These are phyloP conservation scores for Brenthis daphne DNA, from an alignment of 2,888 invertebrate species.

Conservation along the genomic window DNA sequence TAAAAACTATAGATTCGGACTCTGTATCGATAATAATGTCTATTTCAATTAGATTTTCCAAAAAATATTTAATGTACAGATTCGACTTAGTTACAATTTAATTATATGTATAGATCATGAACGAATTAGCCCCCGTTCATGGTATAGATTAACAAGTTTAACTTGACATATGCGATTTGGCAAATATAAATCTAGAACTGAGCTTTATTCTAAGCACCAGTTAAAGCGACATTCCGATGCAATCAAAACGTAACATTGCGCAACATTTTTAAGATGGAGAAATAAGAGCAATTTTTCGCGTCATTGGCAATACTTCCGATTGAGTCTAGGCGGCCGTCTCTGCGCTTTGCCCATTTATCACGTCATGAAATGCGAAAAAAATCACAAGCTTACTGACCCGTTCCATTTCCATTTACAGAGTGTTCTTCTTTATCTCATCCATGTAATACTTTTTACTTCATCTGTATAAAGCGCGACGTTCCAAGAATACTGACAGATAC, in stretches of 20 bases:
- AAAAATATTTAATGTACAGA: no score
- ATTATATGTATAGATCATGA: no score
- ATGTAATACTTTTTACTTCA: slow-evolving; percentile 58
- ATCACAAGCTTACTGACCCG: slow-evolving; percentile 70
- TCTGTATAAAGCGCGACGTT: slow-evolving; percentile 32
- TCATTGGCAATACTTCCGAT: slow-evolving; percentile 66
- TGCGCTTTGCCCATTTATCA: slow-evolving; percentile 68
- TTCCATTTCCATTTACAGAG: slow-evolving; percentile 73
- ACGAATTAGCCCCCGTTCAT: no score
- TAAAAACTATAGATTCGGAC: no score
- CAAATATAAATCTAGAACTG: no score
- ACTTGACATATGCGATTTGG: no score
- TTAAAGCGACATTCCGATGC: background rate
- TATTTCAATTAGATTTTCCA: no score
- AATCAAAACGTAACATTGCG: slow-evolving; percentile 22
- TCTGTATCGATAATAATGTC: no score
- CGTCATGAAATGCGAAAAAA: slow-evolving; percentile 66
- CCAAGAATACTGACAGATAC: slow-evolving; percentile 30
- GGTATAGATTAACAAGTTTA: no score
- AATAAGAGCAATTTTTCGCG: slow-evolving; percentile 69
- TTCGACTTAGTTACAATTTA: no score
- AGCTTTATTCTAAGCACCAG: no score
- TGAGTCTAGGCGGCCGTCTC: slow-evolving; percentile 51
- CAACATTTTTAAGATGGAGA: slow-evolving; percentile 53
- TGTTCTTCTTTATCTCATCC: slow-evolving; percentile 67